Evolutionary conservation across 2,888 invertebrate genomes (phyloP).

Genomic region (Trachelus iudaicus): DNA sequence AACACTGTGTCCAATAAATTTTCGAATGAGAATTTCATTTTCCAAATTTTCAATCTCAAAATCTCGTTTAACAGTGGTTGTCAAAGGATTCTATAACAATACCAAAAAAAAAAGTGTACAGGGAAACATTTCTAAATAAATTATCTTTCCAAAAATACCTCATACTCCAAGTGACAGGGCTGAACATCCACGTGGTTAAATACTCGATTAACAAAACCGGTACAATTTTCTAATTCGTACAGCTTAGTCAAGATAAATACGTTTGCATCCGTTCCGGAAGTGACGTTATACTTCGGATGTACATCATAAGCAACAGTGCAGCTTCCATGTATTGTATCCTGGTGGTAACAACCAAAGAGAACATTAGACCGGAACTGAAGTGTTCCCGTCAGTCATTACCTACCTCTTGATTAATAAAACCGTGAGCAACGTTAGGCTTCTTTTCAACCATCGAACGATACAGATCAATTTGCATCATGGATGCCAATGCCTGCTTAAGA

Average conservation of each 20-base stretch:
- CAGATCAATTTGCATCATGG: conserved; percentile 62
- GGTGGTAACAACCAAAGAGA: conserved; percentile 67
- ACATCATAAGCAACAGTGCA: conserved; percentile 58
- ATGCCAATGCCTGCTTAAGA: conserved; percentile 63
- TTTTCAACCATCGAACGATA: conserved; percentile 33
- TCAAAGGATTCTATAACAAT: conserved; percentile 26
- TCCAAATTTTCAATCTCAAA: conserved; percentile 37
- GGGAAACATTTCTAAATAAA: not conserved
- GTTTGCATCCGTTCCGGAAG: conserved; percentile 5
- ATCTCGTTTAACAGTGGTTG: conserved; percentile 38
- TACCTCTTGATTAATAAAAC: conserved; percentile 58
- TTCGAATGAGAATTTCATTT: conserved; percentile 40
- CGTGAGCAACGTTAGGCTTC: conserved; percentile 37
- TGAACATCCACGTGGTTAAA: conserved; percentile 44
- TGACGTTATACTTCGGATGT: conserved; percentile 30
- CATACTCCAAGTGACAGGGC: conserved; percentile 30
- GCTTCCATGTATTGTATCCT: conserved; percentile 61
- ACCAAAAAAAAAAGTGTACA: conserved; percentile 26
- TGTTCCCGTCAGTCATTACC: conserved; percentile 64
- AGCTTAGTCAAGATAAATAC: conserved; percentile 53
- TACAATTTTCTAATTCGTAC: conserved; percentile 48
- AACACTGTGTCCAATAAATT: conserved; percentile 42
- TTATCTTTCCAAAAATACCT: conserved; percentile 25
- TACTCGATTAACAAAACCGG: conserved; percentile 44
- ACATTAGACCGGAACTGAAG: conserved; percentile 49